These are phyloP conservation scores for Gallinago media DNA, from an alignment of 2,113 vertebrate species.

Conservation along the genomic window DNA sequence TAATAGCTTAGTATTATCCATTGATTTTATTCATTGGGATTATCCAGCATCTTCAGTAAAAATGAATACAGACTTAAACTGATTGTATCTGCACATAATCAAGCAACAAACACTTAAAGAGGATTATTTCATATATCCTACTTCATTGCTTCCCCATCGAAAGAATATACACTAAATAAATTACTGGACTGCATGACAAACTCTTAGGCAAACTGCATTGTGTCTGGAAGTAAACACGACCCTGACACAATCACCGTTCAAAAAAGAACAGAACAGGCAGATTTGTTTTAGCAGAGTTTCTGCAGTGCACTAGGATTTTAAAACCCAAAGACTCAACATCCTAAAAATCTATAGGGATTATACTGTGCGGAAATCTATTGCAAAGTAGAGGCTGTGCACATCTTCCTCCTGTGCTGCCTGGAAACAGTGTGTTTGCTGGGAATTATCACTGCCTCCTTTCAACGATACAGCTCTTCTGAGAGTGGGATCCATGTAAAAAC, in stretches of 20 bases:
- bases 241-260: background rate
- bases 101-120: background rate
- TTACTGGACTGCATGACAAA: background rate
- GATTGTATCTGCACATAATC: background rate
- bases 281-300: background rate
- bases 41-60: background rate
- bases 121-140: background rate
- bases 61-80: background rate
- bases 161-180: background rate
- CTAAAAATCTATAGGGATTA: background rate
- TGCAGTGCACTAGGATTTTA: background rate
- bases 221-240: background rate
- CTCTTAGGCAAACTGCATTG: background rate
- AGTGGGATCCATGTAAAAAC: background rate
- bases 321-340: background rate
- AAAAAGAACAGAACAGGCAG: background rate
- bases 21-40: background rate
- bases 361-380: background rate
- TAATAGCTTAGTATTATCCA: background rate
- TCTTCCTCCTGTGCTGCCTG: background rate
- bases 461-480: background rate
- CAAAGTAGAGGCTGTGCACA: background rate
- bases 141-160: background rate
- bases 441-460: background rate
- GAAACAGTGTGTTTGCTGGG: background rate